Percentiles rank a stretch among this genome's conserved stretches.
phyloP scores from a whole-genome alignment of 2,888 invertebrate species.

The Drosophila neotestacea region DNA sequence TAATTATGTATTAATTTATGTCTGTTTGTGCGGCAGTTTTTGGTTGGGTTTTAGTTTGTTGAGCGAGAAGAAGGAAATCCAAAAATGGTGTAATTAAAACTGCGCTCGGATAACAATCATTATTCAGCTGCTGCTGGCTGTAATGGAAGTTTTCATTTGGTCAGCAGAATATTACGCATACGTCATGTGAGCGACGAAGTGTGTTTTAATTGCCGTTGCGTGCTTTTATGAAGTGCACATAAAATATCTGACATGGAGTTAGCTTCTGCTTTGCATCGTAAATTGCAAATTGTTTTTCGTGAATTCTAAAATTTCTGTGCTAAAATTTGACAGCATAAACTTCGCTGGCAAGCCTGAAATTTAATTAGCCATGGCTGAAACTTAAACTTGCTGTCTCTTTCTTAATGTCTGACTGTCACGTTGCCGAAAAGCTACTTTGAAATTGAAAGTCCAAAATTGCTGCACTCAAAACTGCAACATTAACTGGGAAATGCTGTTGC shows the following conservation, averaged over 20 bases:
- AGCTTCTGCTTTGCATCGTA: conserved; percentile 34
- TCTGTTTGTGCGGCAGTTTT: conserved; percentile 21
- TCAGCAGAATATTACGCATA: conserved; percentile 63
- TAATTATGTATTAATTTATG: conserved; percentile 29
- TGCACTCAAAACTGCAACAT: conserved; percentile 44
- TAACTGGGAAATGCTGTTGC: conserved; percentile 42
- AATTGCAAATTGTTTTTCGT: conserved; percentile 24
- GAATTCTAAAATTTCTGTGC: background rate
- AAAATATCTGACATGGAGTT: conserved; percentile 38
- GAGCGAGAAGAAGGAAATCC: conserved; percentile 16
- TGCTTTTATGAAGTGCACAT: conserved; percentile 65
- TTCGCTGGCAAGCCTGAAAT: conserved; percentile 8
- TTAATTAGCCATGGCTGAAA: conserved; percentile 15
- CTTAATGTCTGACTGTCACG: conserved; percentile 15
- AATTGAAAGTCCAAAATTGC: conserved; percentile 53
- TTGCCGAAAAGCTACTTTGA: conserved; percentile 27
- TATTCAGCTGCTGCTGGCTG: conserved; percentile 26
- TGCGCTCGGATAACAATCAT: conserved; percentile 50
- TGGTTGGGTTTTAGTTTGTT: conserved; percentile 26
- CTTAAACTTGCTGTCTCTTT: background rate
- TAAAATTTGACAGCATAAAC: conserved; percentile 4
- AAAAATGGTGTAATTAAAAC: conserved; percentile 64
- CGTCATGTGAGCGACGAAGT: conserved; percentile 58
- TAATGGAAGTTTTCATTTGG: conserved; percentile 32
- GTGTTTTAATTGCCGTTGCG: conserved; percentile 69